These are phyloP conservation scores for Zaprionus vittiger DNA, from an alignment of 1,140 invertebrate species.

Conservation along the genomic window DNA sequence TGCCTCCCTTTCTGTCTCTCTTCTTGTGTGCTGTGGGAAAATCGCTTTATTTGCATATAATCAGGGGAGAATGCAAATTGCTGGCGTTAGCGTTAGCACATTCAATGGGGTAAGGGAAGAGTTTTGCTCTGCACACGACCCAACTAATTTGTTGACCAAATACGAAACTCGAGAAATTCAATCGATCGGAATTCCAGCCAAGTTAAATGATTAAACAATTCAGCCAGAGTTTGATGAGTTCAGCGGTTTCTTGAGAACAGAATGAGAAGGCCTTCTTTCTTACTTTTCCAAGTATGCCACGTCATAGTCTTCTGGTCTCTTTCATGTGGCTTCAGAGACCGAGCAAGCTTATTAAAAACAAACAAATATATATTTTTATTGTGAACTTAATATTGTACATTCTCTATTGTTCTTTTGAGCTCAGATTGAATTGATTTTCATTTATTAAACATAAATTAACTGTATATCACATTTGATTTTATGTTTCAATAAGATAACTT, in stretches of 20 bases:
- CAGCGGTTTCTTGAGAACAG: background rate
- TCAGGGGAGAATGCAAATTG: slow-evolving; percentile 43
- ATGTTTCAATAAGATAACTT: too few relatives aligned
- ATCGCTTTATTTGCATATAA: slow-evolving; percentile 50
- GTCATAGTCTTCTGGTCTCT: background rate
- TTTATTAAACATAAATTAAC: too few relatives aligned
- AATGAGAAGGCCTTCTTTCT: background rate
- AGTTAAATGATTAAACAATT: slow-evolving; percentile 3
- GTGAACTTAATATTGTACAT: background rate
- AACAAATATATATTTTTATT: background rate
- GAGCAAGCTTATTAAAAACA: background rate
- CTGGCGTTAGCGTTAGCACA: slow-evolving; percentile 31
- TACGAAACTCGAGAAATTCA: slow-evolving; percentile 13
- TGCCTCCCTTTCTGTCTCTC: background rate
- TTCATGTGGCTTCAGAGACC: background rate
- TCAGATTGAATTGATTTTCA: too few relatives aligned
- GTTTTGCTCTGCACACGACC: slow-evolving; percentile 1
- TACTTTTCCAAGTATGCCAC: background rate
- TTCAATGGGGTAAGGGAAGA: slow-evolving; percentile 3
- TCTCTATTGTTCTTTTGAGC: background rate
- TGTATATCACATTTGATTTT: too few relatives aligned
- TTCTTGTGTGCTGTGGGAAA: slow-evolving; percentile 41
- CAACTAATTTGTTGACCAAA: slow-evolving; percentile 71
- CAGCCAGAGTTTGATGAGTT: background rate
- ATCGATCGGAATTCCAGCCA: slow-evolving; percentile 22